Evolutionary conservation across 2,797 vertebrate species (phyloP).

Genomic region (Micropoecilia bifurca): DNA sequence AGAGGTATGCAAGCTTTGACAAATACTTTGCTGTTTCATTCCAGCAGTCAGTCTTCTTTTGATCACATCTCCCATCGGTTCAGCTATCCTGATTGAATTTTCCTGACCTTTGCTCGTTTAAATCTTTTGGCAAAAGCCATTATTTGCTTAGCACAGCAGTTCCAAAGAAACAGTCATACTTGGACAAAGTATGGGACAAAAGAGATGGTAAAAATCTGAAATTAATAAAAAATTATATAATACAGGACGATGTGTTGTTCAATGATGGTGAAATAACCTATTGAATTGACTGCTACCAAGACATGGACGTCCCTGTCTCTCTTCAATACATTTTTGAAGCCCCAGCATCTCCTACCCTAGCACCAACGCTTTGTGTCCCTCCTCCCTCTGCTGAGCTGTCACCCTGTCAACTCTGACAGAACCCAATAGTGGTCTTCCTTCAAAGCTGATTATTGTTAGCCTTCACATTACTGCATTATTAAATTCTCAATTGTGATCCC

Average conservation of each 20-base stretch:
- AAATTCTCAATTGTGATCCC: neutral
- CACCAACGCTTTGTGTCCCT: neutral
- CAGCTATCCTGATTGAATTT: neutral
- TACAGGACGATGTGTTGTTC: neutral
- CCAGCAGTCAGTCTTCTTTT: neutral
- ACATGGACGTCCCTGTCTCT: neutral
- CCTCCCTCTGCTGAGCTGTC: neutral
- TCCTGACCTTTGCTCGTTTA: neutral
- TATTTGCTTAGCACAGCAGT: neutral
- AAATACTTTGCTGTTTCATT: neutral
- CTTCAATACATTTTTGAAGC: neutral
- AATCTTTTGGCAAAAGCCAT: neutral
- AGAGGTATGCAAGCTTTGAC: neutral
- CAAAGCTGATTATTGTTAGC: neutral
- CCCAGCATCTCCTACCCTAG: neutral
- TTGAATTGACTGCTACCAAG: neutral
- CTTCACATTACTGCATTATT: neutral
- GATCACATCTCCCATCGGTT: neutral
- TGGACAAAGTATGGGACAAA: neutral
- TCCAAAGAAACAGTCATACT: neutral
- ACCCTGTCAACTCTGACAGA: neutral
- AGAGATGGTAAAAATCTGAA: neutral
- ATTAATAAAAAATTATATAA: neutral
- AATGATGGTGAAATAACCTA: neutral
- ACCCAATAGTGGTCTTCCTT: neutral